These are phyloP conservation scores for Penaeus monodon DNA, from an alignment of 2,888 invertebrate species.

Conservation along the genomic window DNA sequence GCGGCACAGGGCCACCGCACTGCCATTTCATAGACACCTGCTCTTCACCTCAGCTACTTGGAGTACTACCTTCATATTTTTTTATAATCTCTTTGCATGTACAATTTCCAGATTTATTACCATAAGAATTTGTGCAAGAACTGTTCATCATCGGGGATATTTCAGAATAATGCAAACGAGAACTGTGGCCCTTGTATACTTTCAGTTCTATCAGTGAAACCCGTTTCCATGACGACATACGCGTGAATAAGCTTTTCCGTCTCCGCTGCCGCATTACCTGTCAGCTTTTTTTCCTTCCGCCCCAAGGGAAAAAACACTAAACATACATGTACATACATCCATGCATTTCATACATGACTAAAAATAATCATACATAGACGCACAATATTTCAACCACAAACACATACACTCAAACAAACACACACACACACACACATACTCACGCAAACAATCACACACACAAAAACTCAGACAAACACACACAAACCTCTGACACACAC, in stretches of 20 bases:
- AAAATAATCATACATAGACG: background rate
- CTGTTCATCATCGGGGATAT: background rate
- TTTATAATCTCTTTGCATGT: background rate
- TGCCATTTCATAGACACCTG: conserved; percentile 38
- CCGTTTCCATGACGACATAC: conserved; percentile 29
- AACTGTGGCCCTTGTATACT: background rate
- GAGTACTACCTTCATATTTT: background rate
- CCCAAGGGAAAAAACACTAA: background rate
- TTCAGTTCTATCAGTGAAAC: background rate
- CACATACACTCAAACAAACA: no score
- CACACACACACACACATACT: background rate
- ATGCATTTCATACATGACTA: background rate
- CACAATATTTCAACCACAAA: background rate
- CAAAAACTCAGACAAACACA: no score
- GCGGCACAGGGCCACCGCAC: conserved; percentile 33
- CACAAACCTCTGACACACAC: no score
- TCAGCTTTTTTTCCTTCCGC: conserved; percentile 1
- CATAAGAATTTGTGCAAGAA: no score
- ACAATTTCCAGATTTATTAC: no score
- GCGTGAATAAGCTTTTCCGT: conserved; percentile 39
- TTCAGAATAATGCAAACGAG: background rate
- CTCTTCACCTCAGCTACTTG: conserved; percentile 13
- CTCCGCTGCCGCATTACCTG: conserved; percentile 30
- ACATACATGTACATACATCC: background rate
- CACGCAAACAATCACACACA: no score